Conservation (phyloP, 2,797 vertebrate genomes). For the Coracias cyanogaster region DNA sequence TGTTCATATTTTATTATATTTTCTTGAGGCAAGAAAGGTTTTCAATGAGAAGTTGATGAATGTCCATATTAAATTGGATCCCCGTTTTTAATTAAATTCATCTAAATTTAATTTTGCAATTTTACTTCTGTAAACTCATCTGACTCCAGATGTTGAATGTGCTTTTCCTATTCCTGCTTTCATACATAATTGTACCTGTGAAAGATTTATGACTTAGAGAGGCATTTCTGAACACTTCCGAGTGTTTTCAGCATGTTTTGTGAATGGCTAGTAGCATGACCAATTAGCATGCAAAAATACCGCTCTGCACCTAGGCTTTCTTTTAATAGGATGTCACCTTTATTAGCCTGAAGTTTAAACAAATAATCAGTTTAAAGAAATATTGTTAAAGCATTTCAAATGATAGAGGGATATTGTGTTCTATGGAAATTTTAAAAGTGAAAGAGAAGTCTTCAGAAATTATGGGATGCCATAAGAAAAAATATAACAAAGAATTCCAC, state of each 20-base stretch:
- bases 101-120: conserved; percentile 89
- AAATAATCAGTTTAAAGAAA: conserved; percentile 64
- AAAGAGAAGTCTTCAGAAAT: conserved; percentile 6
- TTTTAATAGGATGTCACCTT: conserved; percentile 55
- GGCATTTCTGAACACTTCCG: conserved; percentile 80
- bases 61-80: conserved; percentile 81
- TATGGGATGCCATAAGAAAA: neutral
- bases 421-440: neutral
- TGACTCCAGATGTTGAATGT: conserved; percentile 86
- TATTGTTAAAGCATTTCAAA: conserved; percentile 34
- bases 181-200: conserved; percentile 83
- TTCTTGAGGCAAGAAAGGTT: conserved; percentile 72
- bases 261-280: conserved; percentile 68
- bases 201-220: conserved; percentile 86
- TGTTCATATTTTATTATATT: conserved; percentile 73
- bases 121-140: conserved; percentile 87
- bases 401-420: neutral
- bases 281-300: conserved; percentile 67
- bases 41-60: conserved; percentile 81
- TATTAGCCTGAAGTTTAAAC: conserved; percentile 68
- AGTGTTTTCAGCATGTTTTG: conserved; percentile 72
- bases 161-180: conserved; percentile 81
- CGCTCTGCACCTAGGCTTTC: conserved; percentile 33
- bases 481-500: neutral
- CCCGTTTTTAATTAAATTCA: conserved; percentile 86